A percentile compares a stretch with the other conserved stretches of the same genome.
Conservation (phyloP, 1,140 invertebrate genomes). For the Brachionus manjavacas region DNA sequence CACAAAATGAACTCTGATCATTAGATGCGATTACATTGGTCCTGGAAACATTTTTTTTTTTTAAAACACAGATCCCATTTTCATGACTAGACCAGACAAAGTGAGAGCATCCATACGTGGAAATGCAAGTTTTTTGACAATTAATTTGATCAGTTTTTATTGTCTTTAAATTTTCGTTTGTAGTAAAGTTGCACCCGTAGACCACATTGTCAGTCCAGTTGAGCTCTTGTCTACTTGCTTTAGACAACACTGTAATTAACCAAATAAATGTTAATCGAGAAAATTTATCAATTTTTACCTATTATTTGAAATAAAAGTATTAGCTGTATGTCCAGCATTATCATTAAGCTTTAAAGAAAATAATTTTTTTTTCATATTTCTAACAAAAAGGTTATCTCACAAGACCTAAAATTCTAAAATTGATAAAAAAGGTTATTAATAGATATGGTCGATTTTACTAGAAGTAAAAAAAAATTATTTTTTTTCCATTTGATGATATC, state of each 20-base stretch:
- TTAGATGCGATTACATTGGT: neutral
- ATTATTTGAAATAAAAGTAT: neutral
- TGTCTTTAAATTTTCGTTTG: neutral
- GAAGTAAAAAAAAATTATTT: too few species aligned
- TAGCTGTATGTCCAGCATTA: too few species aligned
- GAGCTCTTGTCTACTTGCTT: slow-evolving; percentile 5
- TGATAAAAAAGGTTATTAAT: too few species aligned
- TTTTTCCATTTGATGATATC: too few species aligned
- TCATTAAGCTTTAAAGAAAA: too few species aligned
- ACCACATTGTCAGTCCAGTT: neutral
- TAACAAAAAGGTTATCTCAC: too few species aligned
- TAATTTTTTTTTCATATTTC: too few species aligned
- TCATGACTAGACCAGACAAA: slow-evolving; percentile 39
- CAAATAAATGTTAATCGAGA: too few species aligned
- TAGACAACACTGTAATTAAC: neutral
- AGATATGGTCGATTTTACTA: too few species aligned
- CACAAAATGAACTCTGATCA: slow-evolving; percentile 29
- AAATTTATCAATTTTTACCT: neutral
- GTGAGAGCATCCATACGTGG: slow-evolving; percentile 37
- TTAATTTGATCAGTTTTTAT: neutral
- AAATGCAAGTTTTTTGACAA: neutral
- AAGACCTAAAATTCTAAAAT: too few species aligned
- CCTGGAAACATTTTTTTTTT: neutral
- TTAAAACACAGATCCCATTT: slow-evolving; percentile 41
- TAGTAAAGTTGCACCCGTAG: neutral